Evolutionary conservation across 1,140 invertebrate species (phyloP).

Genomic region (Eulimnadia texana): DNA sequence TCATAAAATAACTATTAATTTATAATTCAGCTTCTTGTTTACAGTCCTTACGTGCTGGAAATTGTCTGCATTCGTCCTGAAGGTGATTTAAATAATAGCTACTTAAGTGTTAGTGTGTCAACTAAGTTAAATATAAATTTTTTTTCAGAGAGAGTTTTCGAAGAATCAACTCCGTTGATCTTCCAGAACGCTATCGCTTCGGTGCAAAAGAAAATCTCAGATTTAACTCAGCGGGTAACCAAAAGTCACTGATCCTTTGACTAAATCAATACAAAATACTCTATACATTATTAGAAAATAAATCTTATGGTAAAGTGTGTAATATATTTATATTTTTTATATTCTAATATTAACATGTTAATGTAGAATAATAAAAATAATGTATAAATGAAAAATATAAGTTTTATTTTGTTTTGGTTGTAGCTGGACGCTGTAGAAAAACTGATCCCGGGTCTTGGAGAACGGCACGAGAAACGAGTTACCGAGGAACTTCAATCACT

Average conservation of each 20-base stretch:
- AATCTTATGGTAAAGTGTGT: too few species aligned
- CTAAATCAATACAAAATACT: too few species aligned
- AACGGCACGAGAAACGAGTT: not conserved
- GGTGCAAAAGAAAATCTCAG: not conserved
- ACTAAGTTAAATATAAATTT: not conserved
- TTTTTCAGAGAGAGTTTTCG: not conserved
- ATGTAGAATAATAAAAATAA: too few species aligned
- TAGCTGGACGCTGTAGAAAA: not conserved
- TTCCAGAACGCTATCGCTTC: not conserved
- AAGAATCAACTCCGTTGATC: not conserved
- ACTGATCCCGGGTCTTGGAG: not conserved
- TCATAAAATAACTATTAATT: too few species aligned
- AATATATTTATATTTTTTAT: too few species aligned
- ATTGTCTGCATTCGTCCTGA: not conserved
- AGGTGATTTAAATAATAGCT: too few species aligned
- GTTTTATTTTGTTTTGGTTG: too few species aligned
- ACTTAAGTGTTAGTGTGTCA: too few species aligned
- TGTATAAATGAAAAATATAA: not conserved
- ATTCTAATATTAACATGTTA: too few species aligned
- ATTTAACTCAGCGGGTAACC: not conserved
- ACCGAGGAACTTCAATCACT: not conserved
- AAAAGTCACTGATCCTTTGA: not conserved
- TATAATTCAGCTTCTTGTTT: too few species aligned
- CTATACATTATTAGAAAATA: too few species aligned
- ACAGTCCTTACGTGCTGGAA: not conserved